Conservation (phyloP, 64 coral and sea anemone species). For the Exaiptasia diaphana region DNA sequence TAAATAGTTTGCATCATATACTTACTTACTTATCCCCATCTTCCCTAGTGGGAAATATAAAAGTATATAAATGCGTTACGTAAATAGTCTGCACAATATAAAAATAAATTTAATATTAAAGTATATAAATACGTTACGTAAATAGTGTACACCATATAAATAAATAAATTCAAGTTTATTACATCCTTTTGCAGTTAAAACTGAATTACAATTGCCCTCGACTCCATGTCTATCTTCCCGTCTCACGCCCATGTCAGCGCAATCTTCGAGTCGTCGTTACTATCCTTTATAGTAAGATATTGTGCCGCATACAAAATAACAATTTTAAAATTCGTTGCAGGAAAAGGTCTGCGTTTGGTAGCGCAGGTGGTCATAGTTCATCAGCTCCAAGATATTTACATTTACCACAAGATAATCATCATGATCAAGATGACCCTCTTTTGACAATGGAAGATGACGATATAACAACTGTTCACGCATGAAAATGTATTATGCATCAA, state of each 20-base stretch:
- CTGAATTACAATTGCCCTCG: too few species aligned
- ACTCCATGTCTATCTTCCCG: background rate
- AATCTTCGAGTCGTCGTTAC: too few species aligned
- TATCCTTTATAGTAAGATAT: too few species aligned
- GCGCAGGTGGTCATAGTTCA: background rate
- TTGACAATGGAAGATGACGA: constrained; percentile 12
- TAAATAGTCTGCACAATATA: background rate
- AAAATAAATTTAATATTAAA: background rate
- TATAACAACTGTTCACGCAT: background rate
- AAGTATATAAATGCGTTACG: background rate
- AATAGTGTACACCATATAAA: background rate
- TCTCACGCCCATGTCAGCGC: background rate
- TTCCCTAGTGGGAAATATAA: background rate
- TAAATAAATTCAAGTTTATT: background rate
- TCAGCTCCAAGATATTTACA: background rate
- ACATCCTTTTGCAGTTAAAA: background rate
- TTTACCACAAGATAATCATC: background rate
- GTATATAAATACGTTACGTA: background rate
- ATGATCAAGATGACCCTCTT: background rate
- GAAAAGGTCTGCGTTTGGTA: background rate
- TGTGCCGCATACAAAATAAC: background rate
- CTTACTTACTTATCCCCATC: background rate
- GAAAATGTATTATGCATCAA: too few species aligned
- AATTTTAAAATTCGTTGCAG: background rate
- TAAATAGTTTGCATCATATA: too few species aligned